Base-by-base conservation (phyloP, 2,888 invertebrate species). In the Pegoplata infirma region DNA sequence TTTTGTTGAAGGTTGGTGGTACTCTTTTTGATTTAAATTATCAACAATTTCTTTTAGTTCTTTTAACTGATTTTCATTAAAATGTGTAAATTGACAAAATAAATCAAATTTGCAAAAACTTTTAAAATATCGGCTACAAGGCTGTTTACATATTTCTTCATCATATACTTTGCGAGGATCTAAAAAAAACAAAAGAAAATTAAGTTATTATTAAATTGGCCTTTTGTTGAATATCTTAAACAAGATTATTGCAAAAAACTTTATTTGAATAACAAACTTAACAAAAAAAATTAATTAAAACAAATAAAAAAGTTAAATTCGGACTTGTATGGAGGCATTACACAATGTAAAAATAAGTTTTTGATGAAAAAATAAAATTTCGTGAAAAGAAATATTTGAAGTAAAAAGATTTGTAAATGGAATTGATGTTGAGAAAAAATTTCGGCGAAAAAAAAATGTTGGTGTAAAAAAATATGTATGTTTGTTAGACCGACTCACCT, bases 31-130 rank as follows among this genome's bases (percentile, higher is more conserved):
- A 16, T 69, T 59, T 6, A 67, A 17, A 40, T 61, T 77, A 3
- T 66, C 56, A 1, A n/a, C 73, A 44, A 86, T 78, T 80, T 83
- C 80, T 21, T 83, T 81, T 10, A 88, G 73, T 28, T 85, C 81
- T 14, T 82, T 68, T 23, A 89, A 51, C 58, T 88, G 86, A 0
- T 81, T 78, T 1, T 80, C 71, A 23, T 74, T 86, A 53, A 84
- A 89, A 61, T 89, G 89, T 3, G 85, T 76, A 53, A 82, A 88
- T 55, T 86, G 87, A 68, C 89, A 89, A n/a, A 82, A 81, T 5
- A 86, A 58, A 21, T 87, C 85, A 59, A 87, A 89, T 80, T 84
- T 86, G 69, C 89, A 89, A 53, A 83, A 83, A 3, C 82, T 82
- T 1, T 67, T 81, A n/a, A 84, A 76, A 69, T 80, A 87, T 2